Evolutionary conservation across 2,113 vertebrate genomes (phyloP).

Genomic region (Baryphthengus martii): DNA sequence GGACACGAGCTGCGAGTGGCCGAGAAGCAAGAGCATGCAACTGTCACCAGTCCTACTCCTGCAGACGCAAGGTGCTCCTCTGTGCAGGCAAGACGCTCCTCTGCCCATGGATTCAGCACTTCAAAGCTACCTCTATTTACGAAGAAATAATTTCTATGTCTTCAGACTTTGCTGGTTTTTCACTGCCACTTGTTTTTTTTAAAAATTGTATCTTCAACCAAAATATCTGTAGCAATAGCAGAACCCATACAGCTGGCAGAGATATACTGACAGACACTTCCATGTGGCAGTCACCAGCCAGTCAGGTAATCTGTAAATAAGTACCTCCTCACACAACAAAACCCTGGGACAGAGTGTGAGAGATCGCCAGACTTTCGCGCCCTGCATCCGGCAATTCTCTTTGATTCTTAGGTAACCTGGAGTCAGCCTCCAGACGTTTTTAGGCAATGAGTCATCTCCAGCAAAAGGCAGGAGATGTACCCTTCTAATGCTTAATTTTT

Average conservation of each 20-base stretch:
- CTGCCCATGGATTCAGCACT: background rate
- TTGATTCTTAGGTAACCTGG: background rate
- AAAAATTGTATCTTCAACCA: background rate
- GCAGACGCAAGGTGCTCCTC: background rate
- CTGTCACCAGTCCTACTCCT: background rate
- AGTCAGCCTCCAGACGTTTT: background rate
- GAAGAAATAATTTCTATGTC: background rate
- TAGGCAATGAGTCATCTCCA: background rate
- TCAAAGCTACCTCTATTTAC: background rate
- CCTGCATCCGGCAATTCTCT: background rate
- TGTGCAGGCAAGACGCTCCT: background rate
- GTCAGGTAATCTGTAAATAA: background rate
- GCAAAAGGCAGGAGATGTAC: background rate
- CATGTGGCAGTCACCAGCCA: background rate
- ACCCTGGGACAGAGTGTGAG: background rate
- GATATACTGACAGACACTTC: background rate
- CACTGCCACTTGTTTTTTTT: background rate
- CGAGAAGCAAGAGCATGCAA: background rate
- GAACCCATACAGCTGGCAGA: background rate
- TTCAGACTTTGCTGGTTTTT: background rate
- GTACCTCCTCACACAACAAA: background rate
- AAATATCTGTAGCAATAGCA: background rate
- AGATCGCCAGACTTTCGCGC: background rate
- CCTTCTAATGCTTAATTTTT: background rate
- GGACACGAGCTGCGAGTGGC: background rate